These are phyloP conservation scores for Philopedon plagiatum DNA, from an alignment of 2,888 invertebrate species.

Conservation along the genomic window DNA sequence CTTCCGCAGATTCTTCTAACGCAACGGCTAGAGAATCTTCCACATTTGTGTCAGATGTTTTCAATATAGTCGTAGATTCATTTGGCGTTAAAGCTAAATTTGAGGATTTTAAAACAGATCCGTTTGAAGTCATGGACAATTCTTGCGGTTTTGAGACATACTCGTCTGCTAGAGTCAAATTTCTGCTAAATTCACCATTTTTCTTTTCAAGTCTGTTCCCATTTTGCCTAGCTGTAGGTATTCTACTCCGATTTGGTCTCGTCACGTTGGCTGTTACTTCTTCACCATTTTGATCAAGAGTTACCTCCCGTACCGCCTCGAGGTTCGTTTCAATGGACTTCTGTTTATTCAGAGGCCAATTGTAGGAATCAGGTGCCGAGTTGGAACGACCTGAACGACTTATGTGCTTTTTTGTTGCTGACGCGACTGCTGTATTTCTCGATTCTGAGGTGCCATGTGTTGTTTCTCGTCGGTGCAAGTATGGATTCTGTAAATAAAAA, in stretches of 20 bases:
- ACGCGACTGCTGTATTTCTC: conserved; percentile 54
- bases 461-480: conserved; percentile 65
- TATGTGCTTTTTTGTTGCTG: conserved; percentile 63
- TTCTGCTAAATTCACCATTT: conserved; percentile 27
- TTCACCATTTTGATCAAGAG: conserved; percentile 42
- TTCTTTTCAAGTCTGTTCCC: conserved; percentile 10
- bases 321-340: conserved; percentile 59
- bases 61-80: background rate
- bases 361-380: conserved; percentile 82
- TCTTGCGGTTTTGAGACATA: background rate
- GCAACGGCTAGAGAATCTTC: background rate
- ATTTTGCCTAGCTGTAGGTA: conserved; percentile 11
- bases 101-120: background rate
- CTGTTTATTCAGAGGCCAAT: conserved; percentile 63
- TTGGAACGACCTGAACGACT: conserved; percentile 77
- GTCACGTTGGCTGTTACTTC: conserved; percentile 7
- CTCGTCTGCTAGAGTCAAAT: conserved; percentile 14
- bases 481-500: conserved; percentile 73
- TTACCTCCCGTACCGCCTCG: conserved; percentile 42
- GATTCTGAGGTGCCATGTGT: conserved; percentile 59
- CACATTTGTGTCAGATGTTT: background rate
- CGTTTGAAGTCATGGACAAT: background rate
- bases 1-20: background rate
- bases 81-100: background rate
- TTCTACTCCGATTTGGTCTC: conserved; percentile 19